Evolutionary conservation across 2,113 vertebrate genomes (phyloP).

Genomic region (Leucoraja erinaceus): DNA sequence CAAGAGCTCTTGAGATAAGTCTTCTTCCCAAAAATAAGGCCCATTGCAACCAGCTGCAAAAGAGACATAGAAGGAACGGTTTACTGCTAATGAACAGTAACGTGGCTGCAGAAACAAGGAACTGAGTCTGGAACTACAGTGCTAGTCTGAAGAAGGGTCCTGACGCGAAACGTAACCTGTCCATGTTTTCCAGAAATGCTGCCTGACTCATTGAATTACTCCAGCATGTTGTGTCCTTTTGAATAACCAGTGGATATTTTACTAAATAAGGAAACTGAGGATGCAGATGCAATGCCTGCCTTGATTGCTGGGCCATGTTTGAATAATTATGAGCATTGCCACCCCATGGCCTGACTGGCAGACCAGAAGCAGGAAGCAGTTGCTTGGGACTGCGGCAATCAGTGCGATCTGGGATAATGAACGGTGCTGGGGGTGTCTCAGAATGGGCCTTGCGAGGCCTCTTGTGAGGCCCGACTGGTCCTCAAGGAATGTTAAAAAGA

Average conservation of each 20-base stretch:
- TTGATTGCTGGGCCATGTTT: background rate
- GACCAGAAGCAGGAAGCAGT: background rate
- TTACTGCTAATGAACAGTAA: background rate
- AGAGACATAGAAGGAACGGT: conserved; percentile 25
- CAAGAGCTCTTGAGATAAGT: conserved; percentile 92
- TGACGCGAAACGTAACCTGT: no score
- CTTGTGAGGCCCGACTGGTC: background rate
- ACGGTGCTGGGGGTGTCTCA: background rate
- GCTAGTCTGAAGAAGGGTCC: no score
- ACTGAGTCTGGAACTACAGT: no score
- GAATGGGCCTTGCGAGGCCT: background rate
- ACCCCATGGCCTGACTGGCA: background rate
- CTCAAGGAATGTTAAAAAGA: background rate
- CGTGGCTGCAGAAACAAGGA: no score
- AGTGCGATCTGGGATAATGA: background rate
- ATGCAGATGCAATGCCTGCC: no score
- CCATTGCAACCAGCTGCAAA: conserved; percentile 81
- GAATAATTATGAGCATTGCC: background rate
- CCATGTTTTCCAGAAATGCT: no score
- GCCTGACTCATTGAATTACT: no score
- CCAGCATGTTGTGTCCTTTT: no score
- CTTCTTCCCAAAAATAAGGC: conserved; percentile 84
- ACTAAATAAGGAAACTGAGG: background rate
- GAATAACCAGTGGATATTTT: no score
- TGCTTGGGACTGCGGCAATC: background rate